phyloP scores from a whole-genome alignment of 1,140 invertebrate species.

The Myzus persicae region DNA sequence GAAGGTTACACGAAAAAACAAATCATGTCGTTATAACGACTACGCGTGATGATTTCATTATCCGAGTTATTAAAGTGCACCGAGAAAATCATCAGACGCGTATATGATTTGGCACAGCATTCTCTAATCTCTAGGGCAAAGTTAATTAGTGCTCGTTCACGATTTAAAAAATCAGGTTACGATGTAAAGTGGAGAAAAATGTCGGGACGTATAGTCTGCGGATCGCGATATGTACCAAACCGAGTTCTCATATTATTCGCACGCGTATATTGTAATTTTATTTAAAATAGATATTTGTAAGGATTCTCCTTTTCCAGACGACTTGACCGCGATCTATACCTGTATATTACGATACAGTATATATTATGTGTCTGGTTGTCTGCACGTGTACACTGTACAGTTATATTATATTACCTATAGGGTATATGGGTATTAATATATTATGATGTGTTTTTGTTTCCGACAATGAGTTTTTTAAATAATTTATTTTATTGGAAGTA shows the following conservation, averaged over 20 bases:
- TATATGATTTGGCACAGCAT: background rate
- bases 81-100: background rate
- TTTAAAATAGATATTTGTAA: background rate
- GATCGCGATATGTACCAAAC: background rate
- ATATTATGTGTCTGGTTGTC: background rate
- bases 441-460: background rate
- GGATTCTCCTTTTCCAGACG: background rate
- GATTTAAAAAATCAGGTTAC: slow-evolving; percentile 13
- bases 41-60: slow-evolving; percentile 7
- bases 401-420: background rate
- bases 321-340: background rate
- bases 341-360: background rate
- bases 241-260: background rate
- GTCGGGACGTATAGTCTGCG: background rate
- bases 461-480: background rate
- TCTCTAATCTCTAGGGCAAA: background rate
- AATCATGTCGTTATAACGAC: background rate
- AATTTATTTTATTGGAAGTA: background rate
- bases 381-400: background rate
- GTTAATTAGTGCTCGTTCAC: slow-evolving; percentile 19
- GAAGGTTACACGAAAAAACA: background rate
- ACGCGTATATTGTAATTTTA: background rate
- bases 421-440: background rate
- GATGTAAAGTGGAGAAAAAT: background rate
- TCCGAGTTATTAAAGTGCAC: background rate